Percentiles rank a stretch among this genome's conserved stretches.
phyloP scores from a whole-genome alignment of 1,140 invertebrate species.

The Lanistes nyassanus region DNA sequence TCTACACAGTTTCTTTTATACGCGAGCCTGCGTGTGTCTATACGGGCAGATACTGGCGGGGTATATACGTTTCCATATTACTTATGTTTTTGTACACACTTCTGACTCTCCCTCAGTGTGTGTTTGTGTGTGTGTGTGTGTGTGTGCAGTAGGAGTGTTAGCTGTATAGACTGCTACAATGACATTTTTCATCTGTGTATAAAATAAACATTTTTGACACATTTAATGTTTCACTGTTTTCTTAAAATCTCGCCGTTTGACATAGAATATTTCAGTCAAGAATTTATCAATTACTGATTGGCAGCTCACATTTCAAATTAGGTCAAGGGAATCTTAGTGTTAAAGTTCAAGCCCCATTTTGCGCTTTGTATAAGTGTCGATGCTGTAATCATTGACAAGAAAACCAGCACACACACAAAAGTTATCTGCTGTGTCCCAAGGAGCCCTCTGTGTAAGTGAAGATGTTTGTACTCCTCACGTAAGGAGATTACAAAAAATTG shows the following conservation, averaged over 20 bases:
- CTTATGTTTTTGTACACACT: not conserved
- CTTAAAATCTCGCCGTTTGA: not conserved
- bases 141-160: not conserved
- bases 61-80: not conserved
- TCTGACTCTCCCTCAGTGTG: not conserved
- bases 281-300: not conserved
- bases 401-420: too few species aligned
- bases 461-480: too few species aligned
- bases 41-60: not conserved
- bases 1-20: too few species aligned
- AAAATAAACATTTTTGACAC: not conserved
- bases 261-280: not conserved
- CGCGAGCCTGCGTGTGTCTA: constrained; percentile 4
- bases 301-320: too few species aligned
- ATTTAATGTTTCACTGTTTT: not conserved
- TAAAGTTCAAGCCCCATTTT: too few species aligned
- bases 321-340: too few species aligned
- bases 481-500: too few species aligned
- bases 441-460: too few species aligned
- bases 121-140: constrained; percentile 7
- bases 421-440: too few species aligned
- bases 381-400: too few species aligned
- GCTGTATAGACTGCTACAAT: too few species aligned
- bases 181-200: not conserved
- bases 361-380: too few species aligned